Percentiles rank a stretch among this genome's conserved stretches.
These are phyloP conservation scores for Bujurquina vittata DNA, from an alignment of 2,113 vertebrate genomes.

Conservation along the genomic window DNA sequence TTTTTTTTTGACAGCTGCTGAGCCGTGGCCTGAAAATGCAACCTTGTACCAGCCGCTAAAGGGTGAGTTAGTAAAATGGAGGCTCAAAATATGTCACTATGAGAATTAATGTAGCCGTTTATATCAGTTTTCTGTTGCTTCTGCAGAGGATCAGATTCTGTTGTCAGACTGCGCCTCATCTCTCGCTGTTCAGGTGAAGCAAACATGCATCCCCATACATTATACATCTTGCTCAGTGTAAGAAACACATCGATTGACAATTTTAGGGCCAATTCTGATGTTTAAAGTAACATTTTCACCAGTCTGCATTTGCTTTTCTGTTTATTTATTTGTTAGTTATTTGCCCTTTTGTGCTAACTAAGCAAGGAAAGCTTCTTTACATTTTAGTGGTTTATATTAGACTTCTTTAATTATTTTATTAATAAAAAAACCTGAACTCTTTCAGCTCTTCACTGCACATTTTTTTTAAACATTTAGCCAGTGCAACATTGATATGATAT, in stretches of 20 bases:
- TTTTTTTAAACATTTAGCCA: not conserved
- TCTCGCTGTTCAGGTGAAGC: constrained; percentile 94
- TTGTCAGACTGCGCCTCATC: constrained; percentile 96
- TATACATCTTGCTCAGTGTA: not conserved
- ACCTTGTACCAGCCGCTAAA: constrained; percentile 82
- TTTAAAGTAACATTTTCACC: no score
- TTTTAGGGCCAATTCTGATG: no score
- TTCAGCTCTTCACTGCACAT: fast-evolving
- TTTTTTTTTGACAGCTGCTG: constrained; percentile 75
- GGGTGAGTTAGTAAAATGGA: constrained; percentile 59
- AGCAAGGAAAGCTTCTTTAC: not conserved
- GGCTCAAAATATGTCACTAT: not conserved
- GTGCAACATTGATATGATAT: not conserved
- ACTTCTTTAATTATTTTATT: fast-evolving
- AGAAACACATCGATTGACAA: not conserved
- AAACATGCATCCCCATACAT: not conserved
- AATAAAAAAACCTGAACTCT: not conserved
- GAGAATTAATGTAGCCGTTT: not conserved
- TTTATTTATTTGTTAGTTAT: not conserved
- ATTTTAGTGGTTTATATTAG: not conserved
- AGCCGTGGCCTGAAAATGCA: constrained; percentile 85
- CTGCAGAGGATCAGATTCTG: constrained; percentile 93
- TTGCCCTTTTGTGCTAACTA: not conserved
- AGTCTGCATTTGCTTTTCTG: no score
- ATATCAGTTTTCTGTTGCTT: not conserved